These are phyloP conservation scores for Tragelaphus buxtoni DNA, from an alignment of 2,113 vertebrate genomes.

Conservation along the genomic window DNA sequence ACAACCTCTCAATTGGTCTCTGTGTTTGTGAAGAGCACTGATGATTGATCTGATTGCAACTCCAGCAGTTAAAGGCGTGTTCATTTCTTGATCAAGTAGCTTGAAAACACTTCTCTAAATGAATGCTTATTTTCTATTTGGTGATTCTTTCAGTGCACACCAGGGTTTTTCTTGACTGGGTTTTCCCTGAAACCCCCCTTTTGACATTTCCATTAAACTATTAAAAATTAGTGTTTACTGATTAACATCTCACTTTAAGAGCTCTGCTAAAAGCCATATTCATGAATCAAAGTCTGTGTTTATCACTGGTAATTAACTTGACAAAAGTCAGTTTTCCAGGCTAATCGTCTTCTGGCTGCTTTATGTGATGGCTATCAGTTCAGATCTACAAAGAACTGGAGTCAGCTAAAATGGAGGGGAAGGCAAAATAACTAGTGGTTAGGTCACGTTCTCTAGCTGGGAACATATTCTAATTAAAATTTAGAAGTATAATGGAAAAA, in stretches of 20 bases:
- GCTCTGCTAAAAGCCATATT: constrained; percentile 60
- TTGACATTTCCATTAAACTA: constrained; percentile 62
- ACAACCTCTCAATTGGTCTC: background rate
- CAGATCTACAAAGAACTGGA: constrained; percentile 7
- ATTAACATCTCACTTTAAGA: constrained; percentile 64
- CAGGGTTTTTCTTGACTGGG: constrained; percentile 30
- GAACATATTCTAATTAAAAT: constrained; percentile 33
- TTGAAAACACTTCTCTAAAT: constrained; percentile 23
- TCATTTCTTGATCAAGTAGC: constrained; percentile 29
- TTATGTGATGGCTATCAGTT: constrained; percentile 52
- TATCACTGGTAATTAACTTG: constrained; percentile 66
- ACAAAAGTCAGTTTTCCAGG: constrained; percentile 53
- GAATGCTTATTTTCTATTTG: constrained; percentile 16
- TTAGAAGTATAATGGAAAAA: background rate
- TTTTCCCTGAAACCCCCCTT: background rate
- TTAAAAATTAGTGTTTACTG: constrained; percentile 49
- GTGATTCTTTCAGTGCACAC: constrained; percentile 26
- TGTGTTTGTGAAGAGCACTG: background rate
- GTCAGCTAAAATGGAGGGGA: background rate
- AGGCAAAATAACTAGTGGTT: background rate
- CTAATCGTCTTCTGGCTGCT: constrained; percentile 41
- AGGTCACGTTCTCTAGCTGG: background rate
- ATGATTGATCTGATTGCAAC: background rate
- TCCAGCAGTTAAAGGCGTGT: background rate
- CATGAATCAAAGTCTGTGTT: constrained; percentile 67